Percentiles rank a stretch among this genome's conserved stretches.
These are phyloP conservation scores for Archaeoteleia sp. DNA, from an alignment of 2,888 invertebrate species.

Conservation along the genomic window DNA sequence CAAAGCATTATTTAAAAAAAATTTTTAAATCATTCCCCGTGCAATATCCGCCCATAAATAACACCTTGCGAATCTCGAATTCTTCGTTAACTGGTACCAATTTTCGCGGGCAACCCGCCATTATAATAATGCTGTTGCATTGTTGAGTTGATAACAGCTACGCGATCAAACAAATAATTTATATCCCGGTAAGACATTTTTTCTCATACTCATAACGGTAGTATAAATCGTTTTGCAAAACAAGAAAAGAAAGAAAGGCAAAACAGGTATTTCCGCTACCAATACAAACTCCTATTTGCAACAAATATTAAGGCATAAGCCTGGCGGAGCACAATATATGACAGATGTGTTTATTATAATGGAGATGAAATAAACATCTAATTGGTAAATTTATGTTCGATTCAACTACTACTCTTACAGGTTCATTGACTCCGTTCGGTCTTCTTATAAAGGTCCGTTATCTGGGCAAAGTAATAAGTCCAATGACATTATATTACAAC, in stretches of 20 bases:
- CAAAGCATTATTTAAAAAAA: too few species aligned
- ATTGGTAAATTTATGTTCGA: slow-evolving; percentile 46
- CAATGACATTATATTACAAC: slow-evolving; percentile 55
- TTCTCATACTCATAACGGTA: slow-evolving; percentile 30
- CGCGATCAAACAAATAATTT: slow-evolving; percentile 40
- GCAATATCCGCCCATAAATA: too few species aligned
- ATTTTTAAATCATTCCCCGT: too few species aligned
- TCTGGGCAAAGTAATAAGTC: slow-evolving; percentile 50
- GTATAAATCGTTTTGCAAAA: slow-evolving; percentile 19
- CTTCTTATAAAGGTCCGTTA: slow-evolving; percentile 47
- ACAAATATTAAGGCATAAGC: slow-evolving; percentile 24
- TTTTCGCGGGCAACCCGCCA: slow-evolving; percentile 18
- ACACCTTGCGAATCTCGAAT: not conserved
- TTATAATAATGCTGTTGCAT: slow-evolving; percentile 31
- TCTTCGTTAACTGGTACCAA: slow-evolving; percentile 4
- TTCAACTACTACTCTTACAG: slow-evolving; percentile 23
- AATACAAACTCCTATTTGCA: slow-evolving; percentile 14
- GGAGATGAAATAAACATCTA: slow-evolving; percentile 45
- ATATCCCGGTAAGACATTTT: slow-evolving; percentile 27
- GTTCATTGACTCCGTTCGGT: slow-evolving; percentile 52
- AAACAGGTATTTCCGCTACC: slow-evolving; percentile 34
- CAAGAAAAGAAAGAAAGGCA: slow-evolving; percentile 12
- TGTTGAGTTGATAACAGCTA: slow-evolving; percentile 34
- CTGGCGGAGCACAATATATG: slow-evolving; percentile 25
- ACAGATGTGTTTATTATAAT: slow-evolving; percentile 32